phyloP scores from a whole-genome alignment of 1,140 invertebrate species.

The Oryzaephilus surinamensis region DNA sequence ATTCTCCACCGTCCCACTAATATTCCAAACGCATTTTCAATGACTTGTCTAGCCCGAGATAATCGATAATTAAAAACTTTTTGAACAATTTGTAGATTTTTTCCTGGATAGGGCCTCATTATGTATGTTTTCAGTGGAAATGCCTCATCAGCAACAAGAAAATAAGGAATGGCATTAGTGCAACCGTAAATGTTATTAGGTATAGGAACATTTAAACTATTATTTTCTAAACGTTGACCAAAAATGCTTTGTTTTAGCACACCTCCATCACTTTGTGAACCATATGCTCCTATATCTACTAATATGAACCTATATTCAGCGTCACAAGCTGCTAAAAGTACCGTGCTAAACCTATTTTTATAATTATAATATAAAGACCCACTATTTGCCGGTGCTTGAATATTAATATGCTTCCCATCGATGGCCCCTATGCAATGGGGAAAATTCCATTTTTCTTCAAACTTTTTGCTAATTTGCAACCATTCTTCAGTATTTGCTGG shows the following conservation, averaged over 20 bases:
- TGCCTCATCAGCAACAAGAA: background rate
- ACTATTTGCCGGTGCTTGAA: no score
- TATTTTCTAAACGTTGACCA: background rate
- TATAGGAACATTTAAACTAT: background rate
- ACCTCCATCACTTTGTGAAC: constrained; percentile 7
- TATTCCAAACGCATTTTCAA: no score
- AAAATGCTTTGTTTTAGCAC: constrained; percentile 4
- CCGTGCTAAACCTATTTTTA: constrained; percentile 9
- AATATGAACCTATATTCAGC: constrained; percentile 1
- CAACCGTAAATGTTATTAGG: background rate
- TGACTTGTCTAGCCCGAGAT: no score
- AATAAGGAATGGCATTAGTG: background rate
- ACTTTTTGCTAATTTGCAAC: no score
- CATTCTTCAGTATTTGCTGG: no score
- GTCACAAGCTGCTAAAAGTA: no score
- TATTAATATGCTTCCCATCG: no score
- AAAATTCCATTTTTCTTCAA: no score
- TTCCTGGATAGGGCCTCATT: background rate
- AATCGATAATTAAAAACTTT: no score
- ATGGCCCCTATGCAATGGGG: no score
- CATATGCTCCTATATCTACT: constrained; percentile 11
- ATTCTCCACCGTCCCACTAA: no score
- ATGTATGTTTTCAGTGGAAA: background rate
- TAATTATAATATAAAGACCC: constrained; percentile 5
- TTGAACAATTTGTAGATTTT: no score